phyloP scores from a whole-genome alignment of 2,797 vertebrate genomes.

The Hirundo rustica region DNA sequence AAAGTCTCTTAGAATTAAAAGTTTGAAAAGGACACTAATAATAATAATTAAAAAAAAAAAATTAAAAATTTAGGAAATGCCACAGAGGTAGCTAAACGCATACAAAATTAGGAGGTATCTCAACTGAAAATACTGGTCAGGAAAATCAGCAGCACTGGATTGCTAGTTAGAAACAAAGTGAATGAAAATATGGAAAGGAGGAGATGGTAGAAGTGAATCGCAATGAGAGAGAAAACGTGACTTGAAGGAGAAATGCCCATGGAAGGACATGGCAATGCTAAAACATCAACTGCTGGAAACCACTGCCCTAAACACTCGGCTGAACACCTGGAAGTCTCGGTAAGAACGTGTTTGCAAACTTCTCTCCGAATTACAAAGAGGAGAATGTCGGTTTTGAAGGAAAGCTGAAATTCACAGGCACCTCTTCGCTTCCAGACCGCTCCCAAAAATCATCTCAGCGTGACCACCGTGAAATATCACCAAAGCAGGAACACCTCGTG shows the following conservation, averaged over 20 bases:
- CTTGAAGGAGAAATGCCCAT: not conserved
- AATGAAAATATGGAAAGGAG: not conserved
- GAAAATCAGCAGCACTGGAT: not conserved
- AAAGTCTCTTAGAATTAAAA: constrained; percentile 25
- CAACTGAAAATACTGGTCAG: not conserved
- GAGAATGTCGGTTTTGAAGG: not conserved
- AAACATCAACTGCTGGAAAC: not conserved
- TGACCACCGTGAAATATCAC: not conserved
- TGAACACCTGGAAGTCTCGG: not conserved
- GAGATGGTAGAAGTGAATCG: not conserved
- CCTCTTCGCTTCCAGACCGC: not conserved
- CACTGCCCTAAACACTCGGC: not conserved
- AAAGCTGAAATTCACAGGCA: not conserved
- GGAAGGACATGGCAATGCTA: not conserved
- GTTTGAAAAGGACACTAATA: constrained; percentile 19
- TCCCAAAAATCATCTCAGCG: not conserved
- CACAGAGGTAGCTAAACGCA: not conserved
- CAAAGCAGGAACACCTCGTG: not conserved
- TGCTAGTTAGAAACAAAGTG: not conserved
- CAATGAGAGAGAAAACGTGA: not conserved
- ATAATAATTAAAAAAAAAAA: not conserved
- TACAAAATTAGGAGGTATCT: not conserved
- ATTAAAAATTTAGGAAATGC: not conserved
- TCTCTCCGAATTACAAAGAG: not conserved
- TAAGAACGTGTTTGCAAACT: not conserved